phyloP scores from a whole-genome alignment of 2,797 vertebrate genomes.

The Syndactyla subalaris region DNA sequence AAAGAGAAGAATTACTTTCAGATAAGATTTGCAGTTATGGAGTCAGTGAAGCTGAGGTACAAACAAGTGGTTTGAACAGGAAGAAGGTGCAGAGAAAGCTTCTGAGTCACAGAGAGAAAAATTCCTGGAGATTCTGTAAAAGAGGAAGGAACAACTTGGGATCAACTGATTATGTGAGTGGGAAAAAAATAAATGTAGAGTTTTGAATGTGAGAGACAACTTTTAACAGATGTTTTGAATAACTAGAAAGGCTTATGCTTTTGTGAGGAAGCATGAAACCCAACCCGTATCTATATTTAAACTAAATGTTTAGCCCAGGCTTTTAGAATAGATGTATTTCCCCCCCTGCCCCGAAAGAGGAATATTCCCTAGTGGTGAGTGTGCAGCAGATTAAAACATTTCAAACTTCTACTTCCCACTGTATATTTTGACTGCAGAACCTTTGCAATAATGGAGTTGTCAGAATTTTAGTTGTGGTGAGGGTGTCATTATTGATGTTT shows the following conservation, averaged over 20 bases:
- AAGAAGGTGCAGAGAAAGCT: not conserved
- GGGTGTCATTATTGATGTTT: not conserved
- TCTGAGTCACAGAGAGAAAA: not conserved
- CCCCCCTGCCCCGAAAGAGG: not conserved
- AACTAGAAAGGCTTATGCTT: not conserved
- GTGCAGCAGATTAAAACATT: not conserved
- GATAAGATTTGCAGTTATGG: not conserved
- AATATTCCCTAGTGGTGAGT: not conserved
- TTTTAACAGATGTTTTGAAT: not conserved
- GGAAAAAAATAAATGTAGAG: not conserved
- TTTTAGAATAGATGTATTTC: not conserved
- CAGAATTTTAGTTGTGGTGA: not conserved
- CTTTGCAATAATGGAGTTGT: not conserved
- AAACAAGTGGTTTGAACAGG: not conserved
- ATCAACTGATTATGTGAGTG: not conserved
- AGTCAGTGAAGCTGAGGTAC: not conserved
- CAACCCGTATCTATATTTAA: not conserved
- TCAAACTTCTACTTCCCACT: not conserved
- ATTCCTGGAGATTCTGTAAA: not conserved
- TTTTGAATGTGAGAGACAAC: not conserved
- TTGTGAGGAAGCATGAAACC: not conserved
- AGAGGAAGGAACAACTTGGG: not conserved
- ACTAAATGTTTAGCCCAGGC: not conserved
- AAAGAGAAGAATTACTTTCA: not conserved
- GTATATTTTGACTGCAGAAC: not conserved